phyloP scores from a whole-genome alignment of 2,888 invertebrate genomes.

The Serrognathus titanus region DNA sequence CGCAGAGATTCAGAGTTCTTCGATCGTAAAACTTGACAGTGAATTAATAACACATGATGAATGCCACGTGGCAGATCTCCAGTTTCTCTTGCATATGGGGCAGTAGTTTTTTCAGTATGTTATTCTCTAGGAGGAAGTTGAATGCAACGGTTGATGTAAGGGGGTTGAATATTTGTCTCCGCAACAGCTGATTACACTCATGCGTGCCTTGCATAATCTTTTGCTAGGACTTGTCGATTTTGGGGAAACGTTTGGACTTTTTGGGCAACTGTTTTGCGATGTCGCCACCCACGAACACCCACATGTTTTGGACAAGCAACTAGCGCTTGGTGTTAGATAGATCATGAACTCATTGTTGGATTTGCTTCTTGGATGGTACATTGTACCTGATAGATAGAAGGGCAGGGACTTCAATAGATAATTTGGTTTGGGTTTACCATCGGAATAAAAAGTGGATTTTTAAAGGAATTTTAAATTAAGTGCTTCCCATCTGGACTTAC shows the following conservation, averaged over 20 bases:
- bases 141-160: background rate
- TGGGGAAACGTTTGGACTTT: slow-evolving; percentile 90
- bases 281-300: slow-evolving; percentile 98
- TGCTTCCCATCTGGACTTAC: too few species aligned
- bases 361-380: slow-evolving; percentile 93
- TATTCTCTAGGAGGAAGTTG: slow-evolving; percentile 60
- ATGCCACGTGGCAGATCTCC: slow-evolving; percentile 95
- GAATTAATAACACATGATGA: too few species aligned
- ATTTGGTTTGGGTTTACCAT: background rate
- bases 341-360: slow-evolving; percentile 93
- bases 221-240: slow-evolving; percentile 98
- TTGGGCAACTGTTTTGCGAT: slow-evolving; percentile 97
- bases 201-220: slow-evolving; percentile 97
- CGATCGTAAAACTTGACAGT: too few species aligned
- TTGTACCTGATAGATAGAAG: slow-evolving; percentile 69
- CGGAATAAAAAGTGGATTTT: background rate
- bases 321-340: slow-evolving; percentile 93
- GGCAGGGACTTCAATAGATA: too few species aligned
- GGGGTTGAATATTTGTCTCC: slow-evolving; percentile 54
- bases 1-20: too few species aligned
- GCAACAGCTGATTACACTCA: slow-evolving; percentile 94
- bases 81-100: slow-evolving; percentile 95
- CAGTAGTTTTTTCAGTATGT: slow-evolving; percentile 82
- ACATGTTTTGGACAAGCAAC: slow-evolving; percentile 96
- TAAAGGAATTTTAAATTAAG: too few species aligned